Base-by-base conservation (phyloP, 2,888 invertebrate genomes). In the Drosophila suboccidentalis region DNA sequence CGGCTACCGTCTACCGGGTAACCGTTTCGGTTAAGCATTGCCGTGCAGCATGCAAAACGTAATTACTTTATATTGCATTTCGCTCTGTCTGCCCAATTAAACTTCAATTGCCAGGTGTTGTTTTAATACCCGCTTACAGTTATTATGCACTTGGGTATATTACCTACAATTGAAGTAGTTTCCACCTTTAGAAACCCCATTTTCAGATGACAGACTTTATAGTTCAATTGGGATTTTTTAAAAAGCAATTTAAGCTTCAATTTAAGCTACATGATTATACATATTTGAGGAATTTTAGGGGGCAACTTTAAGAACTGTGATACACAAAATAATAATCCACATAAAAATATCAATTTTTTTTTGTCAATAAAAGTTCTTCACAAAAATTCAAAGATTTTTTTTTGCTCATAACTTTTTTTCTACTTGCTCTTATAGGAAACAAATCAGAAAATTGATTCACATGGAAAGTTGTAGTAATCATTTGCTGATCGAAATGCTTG, bases 61-160 rank as follows among this genome's bases (percentile, higher is more conserved):
- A 78, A 74, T 75, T 75, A 74, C 79, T 78, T 75, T 78, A 78
- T 74, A 75, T 77, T 58, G 71, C 80, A 74, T 75, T 65, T 79
- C 43, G 49, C 36, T 50, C 64, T 49, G 75, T 79, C 80, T 71
- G 77, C 67, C 73, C 81, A 81, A 81, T 87, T 84, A 84, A 87
- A 87, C 84, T 73, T 62, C 78, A 81, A 87, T 81, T 84, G 81
- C 84, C 71, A 64, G 69, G 83, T 71, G 68, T 58, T 79, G 64
- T 79, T 79, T 75, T 59, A 69, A 79, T 69, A 68, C 69, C 26
- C 9, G 15, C 38, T 44, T 19, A 15, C 41, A 15, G 26, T 34
- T 36, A n/a, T 19, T 9, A 6, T 9, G 29, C 38, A 39, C 34
- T 5, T 5, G 79, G 75, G 67, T 73, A 78, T 73, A 38, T 39